Evolutionary conservation across 1,140 invertebrate genomes (phyloP), one percentile per base, ranked within the genome.

Genomic region (Drosophila bocki): DNA sequence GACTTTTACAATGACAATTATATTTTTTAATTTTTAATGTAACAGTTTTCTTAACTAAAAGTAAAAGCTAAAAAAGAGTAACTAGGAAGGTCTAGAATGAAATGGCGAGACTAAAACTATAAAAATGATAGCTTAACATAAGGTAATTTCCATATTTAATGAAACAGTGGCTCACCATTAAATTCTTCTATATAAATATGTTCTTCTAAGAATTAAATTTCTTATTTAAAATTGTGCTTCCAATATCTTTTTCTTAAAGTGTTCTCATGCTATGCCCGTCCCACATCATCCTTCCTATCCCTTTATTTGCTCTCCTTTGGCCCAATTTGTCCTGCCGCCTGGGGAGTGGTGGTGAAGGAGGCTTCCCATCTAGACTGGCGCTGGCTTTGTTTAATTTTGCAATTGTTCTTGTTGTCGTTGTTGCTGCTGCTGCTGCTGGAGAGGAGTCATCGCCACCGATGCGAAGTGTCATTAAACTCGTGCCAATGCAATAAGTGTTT

Each of bases 331-430:
- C 60, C 17, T n/a, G 41, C 39, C 41, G 53, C 17, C 45, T 15
- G 15, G 17, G 32, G 19, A 32, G 29, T 26, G 47, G 48, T 12
- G 48, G 7, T 13, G 33, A 13, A 17, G 37, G 12, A 26, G 45
- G 22, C 42, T 35, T 35, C 35, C 35, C 71, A 33, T 37, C 53
- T 33, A 19, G 19, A 67, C 41, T 71, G 42, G 29, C 26, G 22
- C 35, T 57, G 50, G 75, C 62, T 77, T 77, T 77, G 75, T 77
- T 77, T 77, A 77, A 77, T 77, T 77, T 76, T 77, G 42, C 75
- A 77, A 77, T 77, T 68, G 75, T 48, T 60, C 45, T 53, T 53
- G 37, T 13, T 22, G 37, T 32, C 9, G 70, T 45, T 53, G 61
- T 37, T 48, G 35, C 7, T 17, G 48, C 15, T 42, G 39, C 7